Evolutionary conservation across 2,113 vertebrate genomes (phyloP).

Genomic region (Progne subis): DNA sequence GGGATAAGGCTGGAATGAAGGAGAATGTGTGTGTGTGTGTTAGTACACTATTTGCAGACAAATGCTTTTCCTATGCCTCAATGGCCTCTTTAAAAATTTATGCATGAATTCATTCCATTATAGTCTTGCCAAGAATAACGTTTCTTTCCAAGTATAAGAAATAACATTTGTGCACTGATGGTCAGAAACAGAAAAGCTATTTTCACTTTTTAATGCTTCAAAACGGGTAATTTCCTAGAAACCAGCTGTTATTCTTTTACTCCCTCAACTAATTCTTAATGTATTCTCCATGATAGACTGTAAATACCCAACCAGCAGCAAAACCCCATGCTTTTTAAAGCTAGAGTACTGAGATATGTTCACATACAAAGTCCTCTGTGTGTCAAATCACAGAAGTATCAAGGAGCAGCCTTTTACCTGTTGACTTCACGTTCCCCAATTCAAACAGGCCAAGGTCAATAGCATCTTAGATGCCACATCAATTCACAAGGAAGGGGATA

Average conservation of each 20-base stretch:
- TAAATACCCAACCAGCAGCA: neutral
- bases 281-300: neutral
- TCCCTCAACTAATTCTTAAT: neutral
- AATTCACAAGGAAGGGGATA: neutral
- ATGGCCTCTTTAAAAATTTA: neutral
- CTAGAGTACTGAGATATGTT: neutral
- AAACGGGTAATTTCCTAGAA: neutral
- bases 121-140: neutral
- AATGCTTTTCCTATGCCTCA: neutral
- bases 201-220: neutral
- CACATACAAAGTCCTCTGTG: neutral
- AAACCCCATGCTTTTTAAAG: neutral
- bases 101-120: conserved; percentile 13
- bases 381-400: neutral
- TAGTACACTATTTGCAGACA: neutral
- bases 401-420: neutral
- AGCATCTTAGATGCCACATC: neutral
- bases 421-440: neutral
- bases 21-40: neutral
- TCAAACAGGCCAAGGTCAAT: neutral
- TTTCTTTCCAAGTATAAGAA: neutral
- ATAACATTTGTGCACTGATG: neutral
- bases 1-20: neutral
- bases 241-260: neutral
- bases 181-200: neutral